These are phyloP conservation scores for Meteorus sp. DNA, from an alignment of 1,140 invertebrate species.

Conservation along the genomic window DNA sequence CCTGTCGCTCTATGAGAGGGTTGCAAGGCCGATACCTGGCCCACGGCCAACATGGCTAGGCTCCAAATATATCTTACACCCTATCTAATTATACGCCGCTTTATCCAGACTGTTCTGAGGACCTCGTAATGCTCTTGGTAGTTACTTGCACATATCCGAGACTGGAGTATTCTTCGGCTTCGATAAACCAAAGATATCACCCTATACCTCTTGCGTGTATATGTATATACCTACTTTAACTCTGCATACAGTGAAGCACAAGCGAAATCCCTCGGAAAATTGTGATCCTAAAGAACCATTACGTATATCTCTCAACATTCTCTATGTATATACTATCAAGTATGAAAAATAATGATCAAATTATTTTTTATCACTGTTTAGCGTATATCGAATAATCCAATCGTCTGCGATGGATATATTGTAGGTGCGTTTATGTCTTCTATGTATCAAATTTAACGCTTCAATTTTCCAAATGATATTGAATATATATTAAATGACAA, in stretches of 20 bases:
- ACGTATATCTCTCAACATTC: too few species aligned
- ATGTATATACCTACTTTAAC: too few species aligned
- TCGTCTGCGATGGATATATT: too few species aligned
- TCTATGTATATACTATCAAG: too few species aligned
- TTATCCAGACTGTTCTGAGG: conserved; percentile 40
- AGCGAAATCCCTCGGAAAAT: neutral
- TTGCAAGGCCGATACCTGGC: conserved; percentile 49
- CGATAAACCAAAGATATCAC: conserved; percentile 19
- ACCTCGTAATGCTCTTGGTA: conserved; percentile 47
- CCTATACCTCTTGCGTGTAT: neutral
- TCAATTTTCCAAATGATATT: too few species aligned
- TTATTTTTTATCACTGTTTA: too few species aligned
- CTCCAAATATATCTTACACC: conserved; percentile 59
- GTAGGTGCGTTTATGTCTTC: too few species aligned
- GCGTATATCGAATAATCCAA: too few species aligned
- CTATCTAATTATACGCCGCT: conserved; percentile 44
- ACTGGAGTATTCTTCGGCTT: conserved; percentile 17
- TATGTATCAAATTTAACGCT: too few species aligned
- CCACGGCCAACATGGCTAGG: conserved; percentile 50
- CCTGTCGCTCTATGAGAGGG: conserved; percentile 29
- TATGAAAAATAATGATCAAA: too few species aligned
- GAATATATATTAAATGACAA: too few species aligned
- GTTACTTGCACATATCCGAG: conserved; percentile 43
- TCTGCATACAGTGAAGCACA: neutral
- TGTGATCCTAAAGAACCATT: too few species aligned